Base-by-base conservation (phyloP, 2,113 vertebrate species). In the Recurvirostra avosetta region DNA sequence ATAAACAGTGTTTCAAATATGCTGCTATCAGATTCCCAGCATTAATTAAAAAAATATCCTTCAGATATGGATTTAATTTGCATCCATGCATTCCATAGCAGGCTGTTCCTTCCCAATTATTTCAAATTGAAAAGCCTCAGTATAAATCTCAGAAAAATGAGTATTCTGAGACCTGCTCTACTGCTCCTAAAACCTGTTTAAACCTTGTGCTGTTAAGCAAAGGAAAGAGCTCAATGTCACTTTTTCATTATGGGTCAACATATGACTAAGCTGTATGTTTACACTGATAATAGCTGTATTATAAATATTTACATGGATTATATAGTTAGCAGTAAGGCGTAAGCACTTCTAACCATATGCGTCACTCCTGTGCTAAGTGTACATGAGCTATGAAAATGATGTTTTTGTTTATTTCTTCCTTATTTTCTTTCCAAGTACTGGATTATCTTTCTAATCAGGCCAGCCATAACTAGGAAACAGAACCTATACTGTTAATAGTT, bases 271-370 rank as follows among this genome's bases (percentile, higher is more conserved):
- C 73, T 81, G 93, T 34, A 79, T 96, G 92, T 95, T 95, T 95
- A 82, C 85, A 91, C 77, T 94, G 94, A 94, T 96, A 96, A 93
- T 79, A 95, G 80, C 73, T 76, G 87, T 32, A 88, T 94, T 67
- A 90, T 94, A 96, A 97, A 95, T 95, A 97, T 94, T 97, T 84
- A 94, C 91, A 78, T 61, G 90, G 96, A 87, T 97, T 96, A 96
- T 88, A 92, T 43, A 91, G 93, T 80, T 89, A 95, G 96, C 93
- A 94, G 81, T 27, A 85, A 87, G 87, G 92, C 66, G 30, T 78
- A 91, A 95, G 96, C 94, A 91, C 58, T 1, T 9, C 58, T 87
- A 36, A 65, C 80, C 0, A 0, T 41, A 79, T 95, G 94, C 87
- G 70, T 96, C 96, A 97, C 81, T 85, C 49, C 81, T 56, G 56